phyloP scores from a whole-genome alignment of 1,140 invertebrate genomes.

The Drosophila albomicans region DNA sequence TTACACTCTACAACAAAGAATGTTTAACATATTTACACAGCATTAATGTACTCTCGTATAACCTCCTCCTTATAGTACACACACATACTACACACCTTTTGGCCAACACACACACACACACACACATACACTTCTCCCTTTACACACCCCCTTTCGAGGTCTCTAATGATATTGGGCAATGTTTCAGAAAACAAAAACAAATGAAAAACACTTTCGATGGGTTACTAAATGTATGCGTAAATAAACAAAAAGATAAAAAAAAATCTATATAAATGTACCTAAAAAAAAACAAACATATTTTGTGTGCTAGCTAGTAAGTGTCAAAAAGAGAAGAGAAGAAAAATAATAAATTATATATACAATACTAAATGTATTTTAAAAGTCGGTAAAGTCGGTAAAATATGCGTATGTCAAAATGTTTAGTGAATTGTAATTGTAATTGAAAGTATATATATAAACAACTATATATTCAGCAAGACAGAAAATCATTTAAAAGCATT shows the following conservation, averaged over 20 bases:
- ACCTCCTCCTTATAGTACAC: constrained; percentile 20
- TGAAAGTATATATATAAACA: constrained; percentile 43
- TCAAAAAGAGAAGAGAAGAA: constrained; percentile 59
- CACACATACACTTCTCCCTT: constrained; percentile 23
- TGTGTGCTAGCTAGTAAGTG: constrained; percentile 83
- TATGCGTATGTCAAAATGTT: constrained; percentile 64
- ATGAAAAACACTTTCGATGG: constrained; percentile 50
- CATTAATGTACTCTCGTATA: constrained; percentile 23
- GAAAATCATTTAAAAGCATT: constrained; percentile 59
- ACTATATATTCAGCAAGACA: constrained; percentile 30
- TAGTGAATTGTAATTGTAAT: constrained; percentile 68
- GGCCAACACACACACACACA: constrained; percentile 28
- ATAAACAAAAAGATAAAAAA: constrained; percentile 54
- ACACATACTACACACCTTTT: constrained; percentile 39
- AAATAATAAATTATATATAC: constrained; percentile 54
- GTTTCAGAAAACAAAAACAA: constrained; percentile 43
- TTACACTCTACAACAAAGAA: constrained; percentile 23
- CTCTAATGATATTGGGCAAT: constrained; percentile 42
- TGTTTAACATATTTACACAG: constrained; percentile 67
- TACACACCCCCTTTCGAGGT: constrained; percentile 50
- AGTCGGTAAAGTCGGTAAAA: constrained; percentile 57
- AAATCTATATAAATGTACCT: constrained; percentile 79
- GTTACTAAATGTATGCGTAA: constrained; percentile 77
- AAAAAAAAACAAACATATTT: constrained; percentile 71
- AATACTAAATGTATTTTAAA: constrained; percentile 54